These are phyloP conservation scores for Phocoena phocoena DNA, from an alignment of 2,113 vertebrate species.

Conservation along the genomic window DNA sequence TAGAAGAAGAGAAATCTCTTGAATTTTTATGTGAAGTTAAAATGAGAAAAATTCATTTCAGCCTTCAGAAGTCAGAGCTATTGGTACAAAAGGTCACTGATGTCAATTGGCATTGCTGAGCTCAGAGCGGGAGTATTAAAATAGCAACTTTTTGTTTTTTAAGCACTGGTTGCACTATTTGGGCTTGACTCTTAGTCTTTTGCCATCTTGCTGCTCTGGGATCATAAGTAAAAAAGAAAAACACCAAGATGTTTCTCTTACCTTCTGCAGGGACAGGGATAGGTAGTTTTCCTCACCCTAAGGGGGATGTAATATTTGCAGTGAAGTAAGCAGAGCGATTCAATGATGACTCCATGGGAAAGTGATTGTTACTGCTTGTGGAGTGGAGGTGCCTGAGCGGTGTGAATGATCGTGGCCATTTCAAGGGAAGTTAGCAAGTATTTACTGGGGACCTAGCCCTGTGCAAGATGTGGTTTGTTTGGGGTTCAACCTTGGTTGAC, in stretches of 20 bases:
- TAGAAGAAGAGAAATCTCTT: constrained; percentile 24
- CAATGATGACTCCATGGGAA: neutral
- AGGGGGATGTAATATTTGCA: neutral
- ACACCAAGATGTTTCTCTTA: neutral
- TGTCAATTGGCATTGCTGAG: constrained; percentile 15
- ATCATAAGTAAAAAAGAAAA: constrained; percentile 20
- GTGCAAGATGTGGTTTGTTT: neutral
- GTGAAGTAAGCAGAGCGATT: neutral
- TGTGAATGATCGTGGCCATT: neutral
- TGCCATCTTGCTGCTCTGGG: neutral
- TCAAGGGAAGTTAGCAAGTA: neutral
- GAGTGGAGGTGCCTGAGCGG: neutral
- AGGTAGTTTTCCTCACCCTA: neutral
- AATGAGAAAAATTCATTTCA: constrained; percentile 55
- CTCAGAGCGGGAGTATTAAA: constrained; percentile 57
- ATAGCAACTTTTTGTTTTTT: constrained; percentile 39
- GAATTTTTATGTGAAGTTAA: constrained; percentile 44
- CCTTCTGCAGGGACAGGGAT: neutral
- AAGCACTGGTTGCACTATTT: neutral
- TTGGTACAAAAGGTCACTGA: constrained; percentile 19
- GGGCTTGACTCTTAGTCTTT: constrained; percentile 27
- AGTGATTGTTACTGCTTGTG: neutral
- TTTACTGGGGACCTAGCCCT: neutral
- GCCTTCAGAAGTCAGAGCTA: constrained; percentile 35
- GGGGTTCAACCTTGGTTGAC: neutral